Percentiles rank a stretch among this genome's conserved stretches.
phyloP scores from a whole-genome alignment of 2,888 invertebrate species.

The Lacanobia oleracea region DNA sequence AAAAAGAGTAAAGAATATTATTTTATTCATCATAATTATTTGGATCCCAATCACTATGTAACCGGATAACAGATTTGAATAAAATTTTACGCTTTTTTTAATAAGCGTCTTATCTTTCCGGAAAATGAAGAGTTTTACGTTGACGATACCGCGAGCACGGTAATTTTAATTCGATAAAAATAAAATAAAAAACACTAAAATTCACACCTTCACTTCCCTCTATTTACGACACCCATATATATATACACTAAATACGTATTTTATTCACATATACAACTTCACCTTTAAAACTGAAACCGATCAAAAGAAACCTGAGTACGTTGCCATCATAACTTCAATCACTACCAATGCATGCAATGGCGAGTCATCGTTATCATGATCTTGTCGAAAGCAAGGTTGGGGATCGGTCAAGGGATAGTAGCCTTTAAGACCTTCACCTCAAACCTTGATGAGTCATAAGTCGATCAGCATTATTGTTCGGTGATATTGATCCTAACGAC shows the following conservation, averaged over 20 bases:
- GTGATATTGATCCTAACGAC: conserved; percentile 83
- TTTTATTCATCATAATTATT: background rate
- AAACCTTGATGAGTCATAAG: conserved; percentile 83
- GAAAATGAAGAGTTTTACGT: conserved; percentile 5
- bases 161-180: background rate
- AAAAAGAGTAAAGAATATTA: background rate
- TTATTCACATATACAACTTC: conserved; percentile 47
- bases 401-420: conserved; percentile 87
- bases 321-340: conserved; percentile 73
- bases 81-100: background rate
- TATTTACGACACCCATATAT: conserved; percentile 34
- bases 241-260: conserved; percentile 47
- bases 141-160: background rate
- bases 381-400: conserved; percentile 87
- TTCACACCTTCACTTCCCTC: conserved; percentile 15
- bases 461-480: conserved; percentile 77
- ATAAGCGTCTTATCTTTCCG: background rate
- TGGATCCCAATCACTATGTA: background rate
- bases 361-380: conserved; percentile 81
- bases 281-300: conserved; percentile 44
- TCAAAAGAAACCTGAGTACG: conserved; percentile 57
- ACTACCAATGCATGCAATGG: conserved; percentile 66
- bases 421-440: conserved; percentile 80
- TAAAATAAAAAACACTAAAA: background rate
- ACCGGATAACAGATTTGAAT: background rate